Evolutionary conservation across 1,140 invertebrate species (phyloP).

Genomic region (Arion vulgaris): DNA sequence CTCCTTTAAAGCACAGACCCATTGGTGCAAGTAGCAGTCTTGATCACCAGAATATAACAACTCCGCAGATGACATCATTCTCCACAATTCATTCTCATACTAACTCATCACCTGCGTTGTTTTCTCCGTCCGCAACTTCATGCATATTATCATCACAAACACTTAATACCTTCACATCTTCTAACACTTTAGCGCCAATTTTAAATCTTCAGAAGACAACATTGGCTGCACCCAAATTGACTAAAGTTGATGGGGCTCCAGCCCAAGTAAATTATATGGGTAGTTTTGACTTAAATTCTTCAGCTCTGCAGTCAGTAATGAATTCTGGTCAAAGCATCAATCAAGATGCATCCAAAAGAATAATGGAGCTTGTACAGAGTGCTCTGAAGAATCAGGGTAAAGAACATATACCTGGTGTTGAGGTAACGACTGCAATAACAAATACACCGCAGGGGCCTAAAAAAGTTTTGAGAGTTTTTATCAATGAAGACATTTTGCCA

Average conservation of each 20-base stretch:
- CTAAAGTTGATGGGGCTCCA: slow-evolving; percentile 12
- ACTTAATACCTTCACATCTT: not conserved
- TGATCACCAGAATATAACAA: not conserved
- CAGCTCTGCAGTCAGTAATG: slow-evolving; percentile 24
- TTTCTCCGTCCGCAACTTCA: not conserved
- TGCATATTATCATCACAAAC: not conserved
- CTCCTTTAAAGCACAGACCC: not conserved
- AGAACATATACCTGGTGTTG: slow-evolving; percentile 29
- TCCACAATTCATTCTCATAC: not conserved
- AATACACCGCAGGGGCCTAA: slow-evolving; percentile 35
- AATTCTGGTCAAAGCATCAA: not conserved
- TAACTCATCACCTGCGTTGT: not conserved
- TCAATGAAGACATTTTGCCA: slow-evolving; percentile 33
- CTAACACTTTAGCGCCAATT: not conserved
- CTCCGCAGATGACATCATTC: not conserved
- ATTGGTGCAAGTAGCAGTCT: not conserved
- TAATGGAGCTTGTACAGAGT: slow-evolving; percentile 28
- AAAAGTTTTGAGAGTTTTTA: slow-evolving; percentile 28
- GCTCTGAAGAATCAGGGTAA: slow-evolving; percentile 18
- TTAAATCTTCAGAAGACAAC: slow-evolving; percentile 2
- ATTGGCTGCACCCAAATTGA: not conserved
- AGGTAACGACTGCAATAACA: slow-evolving; percentile 27
- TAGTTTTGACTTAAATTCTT: slow-evolving; percentile 26
- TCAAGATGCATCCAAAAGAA: slow-evolving; percentile 18
- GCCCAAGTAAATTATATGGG: slow-evolving; percentile 38